Conservation (phyloP, 2,113 vertebrate species). For the Callopanchax toddi region DNA sequence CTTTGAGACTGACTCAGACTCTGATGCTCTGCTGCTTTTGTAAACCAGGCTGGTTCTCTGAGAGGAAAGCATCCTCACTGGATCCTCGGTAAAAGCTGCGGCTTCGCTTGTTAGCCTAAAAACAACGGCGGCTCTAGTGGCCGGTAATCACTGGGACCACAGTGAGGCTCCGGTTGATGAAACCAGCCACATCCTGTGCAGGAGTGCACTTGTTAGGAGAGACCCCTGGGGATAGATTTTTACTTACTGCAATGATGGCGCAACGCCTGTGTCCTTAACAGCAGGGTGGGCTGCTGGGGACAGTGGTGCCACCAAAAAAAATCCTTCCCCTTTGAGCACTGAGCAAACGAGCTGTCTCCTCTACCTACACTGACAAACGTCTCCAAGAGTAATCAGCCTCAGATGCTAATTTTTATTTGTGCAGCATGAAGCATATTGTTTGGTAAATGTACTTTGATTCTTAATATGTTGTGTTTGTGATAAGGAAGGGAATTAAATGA, state of each 20-base stretch:
- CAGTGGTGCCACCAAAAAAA: conserved; percentile 42
- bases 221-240: conserved; percentile 33
- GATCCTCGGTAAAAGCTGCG: conserved; percentile 17
- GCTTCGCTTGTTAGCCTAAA: conserved; percentile 50
- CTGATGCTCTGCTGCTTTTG: conserved; percentile 29
- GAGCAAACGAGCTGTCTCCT: conserved; percentile 43
- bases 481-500: conserved; percentile 59
- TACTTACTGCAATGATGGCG: conserved; percentile 46
- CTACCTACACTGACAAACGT: conserved; percentile 2
- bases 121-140: conserved; percentile 39
- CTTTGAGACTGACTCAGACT: conserved; percentile 7
- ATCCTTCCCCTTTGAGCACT: conserved; percentile 25
- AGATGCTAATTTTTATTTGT: conserved; percentile 31
- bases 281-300: conserved; percentile 44
- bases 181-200: conserved; percentile 28
- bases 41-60: conserved; percentile 22
- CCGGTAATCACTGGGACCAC: conserved; percentile 37
- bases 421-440: conserved; percentile 23
- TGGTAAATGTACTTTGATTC: conserved; percentile 47
- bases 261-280: conserved; percentile 37
- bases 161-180: conserved; percentile 37
- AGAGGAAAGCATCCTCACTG: conserved; percentile 21
- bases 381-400: conserved; percentile 10
- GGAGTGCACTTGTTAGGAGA: conserved; percentile 52
- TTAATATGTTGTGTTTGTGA: conserved; percentile 53